Conservation (phyloP, 2,888 invertebrate genomes). For the Minunthozetes semirufus region DNA sequence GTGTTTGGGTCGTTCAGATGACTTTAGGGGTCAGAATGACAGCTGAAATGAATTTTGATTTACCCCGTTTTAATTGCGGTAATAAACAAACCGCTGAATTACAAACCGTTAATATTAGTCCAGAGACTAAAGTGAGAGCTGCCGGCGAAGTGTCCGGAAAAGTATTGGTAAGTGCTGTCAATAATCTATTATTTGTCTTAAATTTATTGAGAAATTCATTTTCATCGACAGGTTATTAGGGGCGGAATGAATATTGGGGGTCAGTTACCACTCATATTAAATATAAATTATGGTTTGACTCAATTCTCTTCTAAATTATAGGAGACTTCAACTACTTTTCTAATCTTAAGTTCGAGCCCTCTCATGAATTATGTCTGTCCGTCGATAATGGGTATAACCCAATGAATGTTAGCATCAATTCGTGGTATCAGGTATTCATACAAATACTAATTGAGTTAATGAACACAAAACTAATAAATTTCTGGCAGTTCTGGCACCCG, state of each 20-base stretch:
- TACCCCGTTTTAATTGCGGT: background rate
- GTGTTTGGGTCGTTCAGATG: constrained; percentile 39
- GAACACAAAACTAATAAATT: background rate
- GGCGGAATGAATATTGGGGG: constrained; percentile 36
- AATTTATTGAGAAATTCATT: background rate
- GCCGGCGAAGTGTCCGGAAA: constrained; percentile 41
- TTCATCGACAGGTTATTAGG: background rate
- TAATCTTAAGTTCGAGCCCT: constrained; percentile 29
- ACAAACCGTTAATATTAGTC: constrained; percentile 34
- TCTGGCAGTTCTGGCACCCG: constrained; percentile 25
- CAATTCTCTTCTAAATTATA: background rate
- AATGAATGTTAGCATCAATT: constrained; percentile 40
- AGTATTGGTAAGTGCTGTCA: constrained; percentile 33
- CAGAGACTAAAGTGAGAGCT: constrained; percentile 37
- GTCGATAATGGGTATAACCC: constrained; percentile 39
- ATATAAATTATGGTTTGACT: background rate
- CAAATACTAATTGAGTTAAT: background rate
- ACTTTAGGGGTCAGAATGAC: constrained; percentile 40
- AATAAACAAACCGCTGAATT: background rate
- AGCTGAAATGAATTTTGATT: constrained; percentile 37
- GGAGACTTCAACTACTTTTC: constrained; percentile 33
- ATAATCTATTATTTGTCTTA: background rate
- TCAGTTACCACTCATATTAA: background rate
- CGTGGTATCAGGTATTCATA: constrained; percentile 39
- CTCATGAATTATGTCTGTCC: constrained; percentile 27